Base-by-base conservation (phyloP, 2,888 invertebrate species). In the Pristionchus entomophagus region DNA sequence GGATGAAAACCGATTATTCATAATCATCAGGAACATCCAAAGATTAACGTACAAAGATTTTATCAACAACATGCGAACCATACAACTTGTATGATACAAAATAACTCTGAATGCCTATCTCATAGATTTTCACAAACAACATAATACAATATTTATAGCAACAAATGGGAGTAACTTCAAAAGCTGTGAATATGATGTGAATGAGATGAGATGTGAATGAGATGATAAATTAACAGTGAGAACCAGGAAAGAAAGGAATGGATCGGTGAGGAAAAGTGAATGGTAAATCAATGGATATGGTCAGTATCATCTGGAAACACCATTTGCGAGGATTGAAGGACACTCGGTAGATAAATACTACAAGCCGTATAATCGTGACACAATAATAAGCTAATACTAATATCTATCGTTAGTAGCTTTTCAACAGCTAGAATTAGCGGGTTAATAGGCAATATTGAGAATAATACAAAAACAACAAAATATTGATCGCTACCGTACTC, bases 301-400 rank as follows among this genome's bases (percentile, higher is more conserved):
- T 73, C 8, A 26, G 41, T 45, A n/a, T 26, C n/a, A 73, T 12
- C 73, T 12, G 41, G 38, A n/a, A 45, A 41, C n/a, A 73, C 73
- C 41, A 17, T 26, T n/a, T 41, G 26, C 5, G 5, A 26, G 38
- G 6, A 26, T n/a, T n/a, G 19, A n/a, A 32, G 73, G 26, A 73
- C 73, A 73, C 73, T 73, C 41, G 73, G n/a, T 45, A 6, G 26
- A 73, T 41, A 41, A 45, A 73, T 73, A 35, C 38, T 73, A 73
- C 41, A 73, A 8, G 17, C 45, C 41, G 73, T 45, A 26, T 35
- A 14, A 35, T 65, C 41, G 41, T n/a, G 12, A 73, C 26, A 26
- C 5, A 73, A 73, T 41, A 73, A 41, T 73, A 73, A 3, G 56
- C 5, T 0, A 73, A 73, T 26, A 26, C n/a, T 38, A 69, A 41